Conservation (phyloP, 1,140 invertebrate genomes). For the Lordiphosa stackelbergi region DNA sequence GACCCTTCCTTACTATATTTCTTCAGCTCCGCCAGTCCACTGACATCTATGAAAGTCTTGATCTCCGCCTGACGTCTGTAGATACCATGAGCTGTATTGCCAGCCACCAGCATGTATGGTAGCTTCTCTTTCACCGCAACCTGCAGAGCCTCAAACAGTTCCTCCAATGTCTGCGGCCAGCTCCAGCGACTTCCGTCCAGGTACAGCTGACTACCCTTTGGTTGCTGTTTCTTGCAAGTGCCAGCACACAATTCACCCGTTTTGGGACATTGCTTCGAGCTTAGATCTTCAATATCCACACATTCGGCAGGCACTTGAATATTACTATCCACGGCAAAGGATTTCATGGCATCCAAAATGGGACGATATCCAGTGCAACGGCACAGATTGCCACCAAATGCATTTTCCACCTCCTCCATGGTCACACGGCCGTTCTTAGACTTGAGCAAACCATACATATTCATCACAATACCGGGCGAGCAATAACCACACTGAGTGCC, state of each 20-base stretch:
- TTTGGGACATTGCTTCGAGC: slow-evolving; percentile 51
- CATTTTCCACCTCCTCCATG: slow-evolving; percentile 86
- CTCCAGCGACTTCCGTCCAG: slow-evolving; percentile 61
- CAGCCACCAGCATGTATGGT: slow-evolving; percentile 79
- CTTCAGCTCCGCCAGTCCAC: slow-evolving; percentile 82
- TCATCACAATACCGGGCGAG: slow-evolving; percentile 92
- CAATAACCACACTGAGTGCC: slow-evolving; percentile 91
- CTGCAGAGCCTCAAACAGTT: slow-evolving; percentile 81
- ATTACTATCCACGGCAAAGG: slow-evolving; percentile 83
- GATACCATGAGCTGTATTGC: slow-evolving; percentile 81
- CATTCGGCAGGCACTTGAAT: slow-evolving; percentile 80
- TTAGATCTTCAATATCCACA: slow-evolving; percentile 66
- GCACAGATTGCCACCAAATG: slow-evolving; percentile 89
- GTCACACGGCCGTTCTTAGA: slow-evolving; percentile 79
- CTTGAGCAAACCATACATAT: slow-evolving; percentile 84
- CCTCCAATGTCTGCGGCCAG: slow-evolving; percentile 76
- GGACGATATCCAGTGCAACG: slow-evolving; percentile 92
- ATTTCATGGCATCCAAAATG: slow-evolving; percentile 90
- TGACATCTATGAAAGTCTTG: slow-evolving; percentile 86
- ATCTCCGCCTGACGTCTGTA: slow-evolving; percentile 78
- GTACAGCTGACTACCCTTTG: slow-evolving; percentile 42
- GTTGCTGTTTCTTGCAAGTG: slow-evolving; percentile 48
- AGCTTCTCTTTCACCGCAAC: slow-evolving; percentile 72
- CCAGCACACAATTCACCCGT: slow-evolving; percentile 53
- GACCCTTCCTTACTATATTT: slow-evolving; percentile 34